Percentiles rank a stretch among this genome's conserved stretches.
phyloP scores from a whole-genome alignment of 1,140 invertebrate genomes.

The Macrobrachium nipponense region DNA sequence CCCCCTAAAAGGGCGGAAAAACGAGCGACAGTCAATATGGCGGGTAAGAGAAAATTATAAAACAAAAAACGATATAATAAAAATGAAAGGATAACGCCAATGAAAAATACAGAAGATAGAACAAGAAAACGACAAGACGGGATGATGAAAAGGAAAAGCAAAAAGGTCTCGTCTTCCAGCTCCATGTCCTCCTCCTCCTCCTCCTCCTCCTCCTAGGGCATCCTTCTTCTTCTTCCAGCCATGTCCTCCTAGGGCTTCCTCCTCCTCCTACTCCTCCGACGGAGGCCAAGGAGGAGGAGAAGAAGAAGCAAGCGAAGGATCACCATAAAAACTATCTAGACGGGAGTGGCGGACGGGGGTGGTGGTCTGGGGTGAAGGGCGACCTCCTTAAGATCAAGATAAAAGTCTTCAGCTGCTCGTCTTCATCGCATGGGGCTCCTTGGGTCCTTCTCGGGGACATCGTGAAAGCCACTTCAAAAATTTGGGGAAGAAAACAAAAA shows the following conservation, averaged over 20 bases:
- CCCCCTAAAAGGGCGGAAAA: not conserved
- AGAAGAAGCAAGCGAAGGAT: conserved; percentile 10
- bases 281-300: conserved; percentile 15
- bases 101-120: not conserved
- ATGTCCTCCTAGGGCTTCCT: not conserved
- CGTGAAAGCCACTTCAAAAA: no score
- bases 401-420: no score
- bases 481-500: no score
- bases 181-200: not conserved
- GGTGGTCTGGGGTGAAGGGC: no score
- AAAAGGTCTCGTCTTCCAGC: not conserved
- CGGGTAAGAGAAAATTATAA: not conserved
- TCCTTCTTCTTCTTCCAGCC: not conserved
- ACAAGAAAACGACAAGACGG: not conserved
- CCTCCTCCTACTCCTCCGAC: not conserved
- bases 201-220: not conserved
- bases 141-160: conserved; percentile 1
- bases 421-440: no score
- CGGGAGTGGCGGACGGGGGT: no score
- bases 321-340: not conserved
- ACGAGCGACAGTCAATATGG: not conserved
- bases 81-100: not conserved
- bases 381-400: no score
- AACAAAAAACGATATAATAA: not conserved
- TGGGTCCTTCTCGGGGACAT: no score